Percentiles rank a stretch among this genome's conserved stretches.
Conservation (phyloP, 2,888 invertebrate genomes). For the Arenicola marina region DNA sequence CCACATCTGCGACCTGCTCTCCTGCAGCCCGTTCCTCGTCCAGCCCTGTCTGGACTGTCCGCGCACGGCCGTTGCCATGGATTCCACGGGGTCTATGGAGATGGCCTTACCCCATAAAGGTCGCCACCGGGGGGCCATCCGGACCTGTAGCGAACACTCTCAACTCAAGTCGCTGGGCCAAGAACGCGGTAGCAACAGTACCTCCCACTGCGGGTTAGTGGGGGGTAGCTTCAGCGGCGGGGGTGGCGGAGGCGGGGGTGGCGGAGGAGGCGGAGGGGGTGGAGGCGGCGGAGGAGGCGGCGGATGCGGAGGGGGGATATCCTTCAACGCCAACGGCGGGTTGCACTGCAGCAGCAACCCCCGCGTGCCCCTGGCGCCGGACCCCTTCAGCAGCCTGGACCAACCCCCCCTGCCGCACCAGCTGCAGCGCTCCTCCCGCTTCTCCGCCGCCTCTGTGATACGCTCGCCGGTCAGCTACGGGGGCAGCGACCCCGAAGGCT, state of each 20-base stretch:
- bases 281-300: too few relatives aligned
- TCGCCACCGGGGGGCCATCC: neutral
- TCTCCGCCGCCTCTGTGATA: neutral
- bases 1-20: constrained; percentile 80
- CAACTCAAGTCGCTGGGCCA: neutral
- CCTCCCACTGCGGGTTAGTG: too few relatives aligned
- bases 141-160: constrained; percentile 4
- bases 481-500: neutral
- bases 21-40: constrained; percentile 76
- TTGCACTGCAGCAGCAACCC: neutral
- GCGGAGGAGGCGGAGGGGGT: too few relatives aligned
- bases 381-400: neutral
- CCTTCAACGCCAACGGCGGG: constrained; percentile 11
- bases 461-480: neutral
- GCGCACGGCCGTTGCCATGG: constrained; percentile 74
- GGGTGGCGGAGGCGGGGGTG: too few relatives aligned
- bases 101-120: constrained; percentile 13
- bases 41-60: constrained; percentile 78
- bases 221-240: too few relatives aligned
- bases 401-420: neutral
- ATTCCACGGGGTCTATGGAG: constrained; percentile 60
- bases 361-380: neutral
- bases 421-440: neutral
- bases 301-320: too few relatives aligned
- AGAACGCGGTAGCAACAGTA: too few relatives aligned